Base-by-base conservation (phyloP, 2,888 invertebrate genomes). In the Quadroppia sp. region DNA sequence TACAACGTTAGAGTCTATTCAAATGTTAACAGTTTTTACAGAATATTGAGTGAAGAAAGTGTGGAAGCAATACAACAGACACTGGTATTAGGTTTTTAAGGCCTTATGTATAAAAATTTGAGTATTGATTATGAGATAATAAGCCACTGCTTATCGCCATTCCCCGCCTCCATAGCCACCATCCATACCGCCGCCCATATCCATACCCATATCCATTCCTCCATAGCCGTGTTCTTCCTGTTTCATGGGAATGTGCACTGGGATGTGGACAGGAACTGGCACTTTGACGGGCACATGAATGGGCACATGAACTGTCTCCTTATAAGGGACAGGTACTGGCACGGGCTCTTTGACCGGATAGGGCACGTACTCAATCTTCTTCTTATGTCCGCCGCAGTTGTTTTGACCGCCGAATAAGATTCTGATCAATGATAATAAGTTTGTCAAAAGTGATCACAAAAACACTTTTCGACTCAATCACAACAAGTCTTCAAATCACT, bases 131-230 rank as follows among this genome's bases (percentile, higher is more conserved):
- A 36, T n/a, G n/a, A 36, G 9, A 36, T 36, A 9, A 36, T 7
- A 36, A 7, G 4, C 36, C 4, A 36, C 4, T 36, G 2, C 15
- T 45, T 45, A 45, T 45, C 45, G 6, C 2, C 45, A 2, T 45
- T 45, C 50, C 50, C n/a, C 20, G 20, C 15, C 45, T 28, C 61
- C 61, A 61, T 30, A 32, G 32, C 61, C 61, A 23, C 11, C 56
- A 15, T 61, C 61, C 61, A 61, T 61, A n/a, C 61, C 56, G 23
- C 25, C 23, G 9, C 11, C 56, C 56, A 56, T 56, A 59, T 30
- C 28, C 15, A 2, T 4, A 59, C 30, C 59, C 59, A 59, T 59
- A 15, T 50, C 50, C 50, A 50, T 50, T 4, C 28, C 59, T 59
- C 59, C 59, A 15, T 13, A 23, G n/a, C 59, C 59, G 15, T 56